Conservation (phyloP, 2,113 vertebrate species). For the Ardeotis arabs region DNA sequence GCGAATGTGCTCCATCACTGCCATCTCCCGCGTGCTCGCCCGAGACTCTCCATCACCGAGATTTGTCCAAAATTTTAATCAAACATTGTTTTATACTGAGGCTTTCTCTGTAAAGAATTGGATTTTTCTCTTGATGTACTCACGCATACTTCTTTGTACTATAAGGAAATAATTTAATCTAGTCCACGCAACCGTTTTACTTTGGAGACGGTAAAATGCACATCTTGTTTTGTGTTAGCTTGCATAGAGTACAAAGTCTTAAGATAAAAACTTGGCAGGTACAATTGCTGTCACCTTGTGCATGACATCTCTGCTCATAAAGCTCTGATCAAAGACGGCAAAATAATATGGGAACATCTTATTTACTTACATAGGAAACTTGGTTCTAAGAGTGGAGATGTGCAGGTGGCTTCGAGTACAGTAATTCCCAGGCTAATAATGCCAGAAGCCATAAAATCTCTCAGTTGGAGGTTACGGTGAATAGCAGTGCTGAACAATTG, state of each 20-base stretch:
- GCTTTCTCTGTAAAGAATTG: constrained; percentile 69
- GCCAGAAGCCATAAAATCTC: constrained; percentile 56
- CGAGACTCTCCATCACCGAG: constrained; percentile 54
- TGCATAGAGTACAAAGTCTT: neutral
- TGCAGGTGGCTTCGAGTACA: neutral
- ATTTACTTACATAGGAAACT: neutral
- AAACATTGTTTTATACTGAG: constrained; percentile 73
- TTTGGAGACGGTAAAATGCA: constrained; percentile 45
- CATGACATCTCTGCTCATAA: neutral
- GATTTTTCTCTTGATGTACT: constrained; percentile 58
- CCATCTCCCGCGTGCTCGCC: constrained; percentile 16
- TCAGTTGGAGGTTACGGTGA: constrained; percentile 31
- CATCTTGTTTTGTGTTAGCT: neutral
- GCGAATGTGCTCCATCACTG: constrained; percentile 66
- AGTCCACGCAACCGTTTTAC: neutral
- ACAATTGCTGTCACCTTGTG: neutral
- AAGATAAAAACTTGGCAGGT: neutral
- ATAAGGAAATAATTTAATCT: constrained; percentile 62
- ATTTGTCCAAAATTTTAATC: constrained; percentile 76
- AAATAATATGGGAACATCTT: neutral
- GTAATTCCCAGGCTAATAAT: constrained; percentile 42
- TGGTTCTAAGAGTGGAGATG: neutral
- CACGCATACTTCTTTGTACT: constrained; percentile 30
- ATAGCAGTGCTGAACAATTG: neutral
- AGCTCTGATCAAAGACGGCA: neutral